These are phyloP conservation scores for Rallus limicola DNA, from an alignment of 2,113 vertebrate species.

Conservation along the genomic window DNA sequence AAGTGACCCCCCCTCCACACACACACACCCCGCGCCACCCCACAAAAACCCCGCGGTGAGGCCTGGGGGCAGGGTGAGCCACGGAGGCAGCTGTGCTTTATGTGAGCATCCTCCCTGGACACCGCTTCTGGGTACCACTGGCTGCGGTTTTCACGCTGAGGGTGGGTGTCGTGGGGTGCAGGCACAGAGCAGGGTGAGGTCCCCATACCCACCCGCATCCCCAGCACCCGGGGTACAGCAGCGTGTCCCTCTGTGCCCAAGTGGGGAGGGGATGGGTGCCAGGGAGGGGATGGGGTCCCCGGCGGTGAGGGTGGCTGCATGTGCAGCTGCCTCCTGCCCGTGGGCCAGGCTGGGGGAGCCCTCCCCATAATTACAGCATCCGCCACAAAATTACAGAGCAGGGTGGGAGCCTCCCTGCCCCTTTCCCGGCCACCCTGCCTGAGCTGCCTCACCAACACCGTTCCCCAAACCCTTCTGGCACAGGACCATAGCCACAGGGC, in stretches of 20 bases:
- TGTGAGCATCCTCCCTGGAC: not conserved
- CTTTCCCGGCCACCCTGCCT: slow-evolving; percentile 26
- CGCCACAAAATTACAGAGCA: slow-evolving; percentile 26
- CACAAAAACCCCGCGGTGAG: not conserved
- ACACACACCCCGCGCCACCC: too few relatives aligned
- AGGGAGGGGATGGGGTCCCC: not conserved
- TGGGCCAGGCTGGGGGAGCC: not conserved
- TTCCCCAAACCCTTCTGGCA: not conserved
- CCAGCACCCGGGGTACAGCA: not conserved
- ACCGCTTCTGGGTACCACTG: not conserved
- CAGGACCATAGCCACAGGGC: fast-evolving
- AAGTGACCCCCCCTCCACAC: not conserved
- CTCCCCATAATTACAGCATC: slow-evolving; percentile 23
- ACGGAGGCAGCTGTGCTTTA: not conserved
- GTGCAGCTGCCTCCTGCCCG: not conserved
- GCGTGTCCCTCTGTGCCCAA: fast-evolving
- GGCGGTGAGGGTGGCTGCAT: fast-evolving
- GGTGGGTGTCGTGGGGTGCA: too few relatives aligned
- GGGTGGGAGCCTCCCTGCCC: not conserved
- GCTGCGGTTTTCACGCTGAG: fast-evolving
- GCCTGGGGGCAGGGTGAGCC: not conserved
- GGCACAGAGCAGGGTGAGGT: not conserved
- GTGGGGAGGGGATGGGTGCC: fast-evolving
- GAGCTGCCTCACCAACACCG: not conserved
- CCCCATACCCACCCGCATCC: fast-evolving